phyloP scores from a whole-genome alignment of 2,888 invertebrate species.

The Caenorhabditis afra region DNA sequence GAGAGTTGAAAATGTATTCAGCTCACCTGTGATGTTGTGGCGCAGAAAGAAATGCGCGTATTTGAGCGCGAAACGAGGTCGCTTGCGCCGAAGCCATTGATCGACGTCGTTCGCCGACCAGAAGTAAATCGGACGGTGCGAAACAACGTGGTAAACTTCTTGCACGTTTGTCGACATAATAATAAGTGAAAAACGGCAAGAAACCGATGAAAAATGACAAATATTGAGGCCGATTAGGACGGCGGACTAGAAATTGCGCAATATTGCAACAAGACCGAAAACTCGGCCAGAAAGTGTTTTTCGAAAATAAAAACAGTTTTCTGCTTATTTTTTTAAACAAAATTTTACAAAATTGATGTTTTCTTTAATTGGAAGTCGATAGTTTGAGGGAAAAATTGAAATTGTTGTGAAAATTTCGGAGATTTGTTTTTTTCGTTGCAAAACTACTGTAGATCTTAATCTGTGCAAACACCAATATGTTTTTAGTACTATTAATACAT shows the following conservation, averaged over 20 bases:
- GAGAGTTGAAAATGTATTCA: background rate
- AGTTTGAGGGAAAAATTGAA: too few relatives aligned
- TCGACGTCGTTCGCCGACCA: conserved; percentile 72
- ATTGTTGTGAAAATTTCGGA: too few relatives aligned
- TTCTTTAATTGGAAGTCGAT: too few relatives aligned
- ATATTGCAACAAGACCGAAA: background rate
- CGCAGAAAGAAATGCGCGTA: conserved; percentile 70
- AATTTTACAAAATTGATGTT: too few relatives aligned
- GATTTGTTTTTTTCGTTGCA: too few relatives aligned
- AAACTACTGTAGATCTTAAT: too few relatives aligned
- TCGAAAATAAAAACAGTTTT: background rate
- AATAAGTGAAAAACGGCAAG: background rate
- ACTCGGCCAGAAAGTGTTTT: background rate
- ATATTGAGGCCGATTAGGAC: background rate
- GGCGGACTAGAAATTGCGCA: conserved; percentile 1
- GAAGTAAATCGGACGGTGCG: conserved; percentile 71
- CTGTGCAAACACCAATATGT: too few relatives aligned
- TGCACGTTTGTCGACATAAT: conserved; percentile 38
- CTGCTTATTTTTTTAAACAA: conserved; percentile 8
- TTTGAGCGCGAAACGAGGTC: conserved; percentile 72
- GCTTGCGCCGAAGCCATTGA: conserved; percentile 67
- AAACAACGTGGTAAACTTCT: conserved; percentile 68
- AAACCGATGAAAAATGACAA: conserved; percentile 6
- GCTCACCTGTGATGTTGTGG: conserved; percentile 69
- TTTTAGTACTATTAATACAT: too few relatives aligned